Base-by-base conservation (phyloP, 2,888 invertebrate species). In the Trilocha varians region DNA sequence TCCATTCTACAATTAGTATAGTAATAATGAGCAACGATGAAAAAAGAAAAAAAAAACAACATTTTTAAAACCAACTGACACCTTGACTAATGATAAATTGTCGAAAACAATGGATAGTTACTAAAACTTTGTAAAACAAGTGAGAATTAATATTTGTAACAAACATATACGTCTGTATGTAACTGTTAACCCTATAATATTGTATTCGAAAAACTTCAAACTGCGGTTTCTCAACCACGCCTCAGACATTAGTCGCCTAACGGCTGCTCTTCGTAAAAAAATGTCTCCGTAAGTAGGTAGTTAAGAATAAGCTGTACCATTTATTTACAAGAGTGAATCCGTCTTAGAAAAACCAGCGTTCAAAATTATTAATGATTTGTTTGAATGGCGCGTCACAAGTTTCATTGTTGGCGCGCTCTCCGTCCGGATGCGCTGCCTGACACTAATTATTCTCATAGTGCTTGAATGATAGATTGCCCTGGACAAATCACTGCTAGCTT, bases 391-490 rank as follows among this genome's bases (percentile, higher is more conserved):
- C 73, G 80, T 80, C 82, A 74, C 72, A 55, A 65, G 66, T 70
- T 59, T 78, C 74, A 83, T 84, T 83, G 83, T 83, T 80, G 72
- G 76, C 76, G 70, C 66, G 60, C 69, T 64, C 70, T 63, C 64
- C 61, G 75, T 69, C 83, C 82, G 84, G 83, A 85, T 83, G 79
- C 80, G 71, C 64, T 53, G 72, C 75, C 71, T 85, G 84, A 84
- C 84, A 84, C 84, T 85, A 85, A 85, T 85, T 85, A 85, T 85
- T 84, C 77, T 68, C 82, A 80, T 83, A 79, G 79, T 78, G 74
- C 69, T 74, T 73, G 78, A 82, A 82, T 85, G 84, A 85, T 85
- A 83, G 80, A 85, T 85, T 79, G 68, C 79, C 64, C 67, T 74
- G 78, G 82, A 85, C 84, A 84, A 84, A 84, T 84, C 82, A 83